Percentiles rank a stretch among this genome's conserved stretches.
These are phyloP conservation scores for Atopsyche davidsoni DNA, from an alignment of 1,140 invertebrate genomes.

Conservation along the genomic window DNA sequence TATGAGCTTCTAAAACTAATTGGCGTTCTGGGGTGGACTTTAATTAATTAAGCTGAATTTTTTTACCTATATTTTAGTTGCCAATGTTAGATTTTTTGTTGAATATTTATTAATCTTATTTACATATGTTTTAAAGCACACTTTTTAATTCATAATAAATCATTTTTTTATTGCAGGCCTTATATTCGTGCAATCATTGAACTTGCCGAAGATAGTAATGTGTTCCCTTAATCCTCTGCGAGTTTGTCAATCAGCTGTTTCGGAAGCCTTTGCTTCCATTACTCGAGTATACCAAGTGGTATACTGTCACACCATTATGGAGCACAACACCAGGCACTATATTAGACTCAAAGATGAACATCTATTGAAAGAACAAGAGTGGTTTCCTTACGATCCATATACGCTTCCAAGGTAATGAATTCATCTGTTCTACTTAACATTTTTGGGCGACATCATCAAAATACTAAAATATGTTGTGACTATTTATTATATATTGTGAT, in stretches of 20 bases:
- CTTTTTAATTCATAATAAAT: background rate
- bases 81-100: background rate
- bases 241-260: slow-evolving; percentile 68
- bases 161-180: slow-evolving; percentile 58
- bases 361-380: slow-evolving; percentile 36
- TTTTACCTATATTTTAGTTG: background rate
- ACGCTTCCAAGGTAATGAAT: slow-evolving; percentile 39
- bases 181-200: slow-evolving; percentile 70
- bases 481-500: background rate
- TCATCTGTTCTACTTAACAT: background rate
- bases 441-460: too few species aligned
- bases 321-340: slow-evolving; percentile 69
- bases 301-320: slow-evolving; percentile 86
- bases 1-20: too few species aligned
- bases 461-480: slow-evolving; percentile 1
- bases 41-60: too few species aligned
- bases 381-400: slow-evolving; percentile 48
- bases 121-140: background rate
- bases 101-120: too few species aligned
- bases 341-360: slow-evolving; percentile 45
- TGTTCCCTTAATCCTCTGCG: slow-evolving; percentile 80
- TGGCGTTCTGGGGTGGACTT: too few species aligned
- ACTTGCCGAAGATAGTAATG: slow-evolving; percentile 76
- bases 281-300: slow-evolving; percentile 83
- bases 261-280: slow-evolving; percentile 77